Base-by-base conservation (phyloP, 2,888 invertebrate genomes). In the Tortrix viridana region DNA sequence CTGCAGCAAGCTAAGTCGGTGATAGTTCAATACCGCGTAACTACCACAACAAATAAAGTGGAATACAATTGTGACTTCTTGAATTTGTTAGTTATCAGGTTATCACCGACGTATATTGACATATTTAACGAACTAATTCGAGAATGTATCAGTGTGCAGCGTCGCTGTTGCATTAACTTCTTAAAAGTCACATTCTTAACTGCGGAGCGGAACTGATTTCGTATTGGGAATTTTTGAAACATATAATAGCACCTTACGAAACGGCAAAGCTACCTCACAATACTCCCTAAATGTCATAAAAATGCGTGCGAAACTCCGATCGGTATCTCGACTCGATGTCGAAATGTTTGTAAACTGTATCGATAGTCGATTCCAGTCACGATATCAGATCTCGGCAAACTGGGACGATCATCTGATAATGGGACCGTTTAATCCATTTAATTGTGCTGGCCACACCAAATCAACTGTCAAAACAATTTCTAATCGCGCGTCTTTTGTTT, bases 261-360 rank as follows among this genome's bases (percentile, higher is more conserved):
- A 46, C 46, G 26, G 14, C 19, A 52, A 20, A 19, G 52, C 19
- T 49, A 46, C 53, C 22, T 55, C 46, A 56, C 46, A 20, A 20
- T n/a, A 32, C 41, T 23, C 46, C 44, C 22, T 41, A 58, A 59
- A 63, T 60, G 56, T 64, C 58, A 59, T 41, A 55, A 59, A 63
- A 58, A 52, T 54, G 37, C 9, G 54, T 5, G 52, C 53, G 46
- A 54, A 65, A 69, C 65, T 61, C 67, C 70, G 86, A 88, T 89
- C 69, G 72, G 71, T 86, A 88, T 89, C 89, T 70, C 44, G 41
- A 55, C n/a, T 19, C 50, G 68, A 84, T 87, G 89, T 91, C 88
- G 89, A 89, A 90, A 90, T 89, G 85, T 90, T 89, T 89, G 86
- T 89, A 88, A 88, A 87, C 82, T 84, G 82, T 85, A 86, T 84